These are phyloP conservation scores for Hemistola chrysoprasaria DNA, from an alignment of 2,888 invertebrate species.

Conservation along the genomic window DNA sequence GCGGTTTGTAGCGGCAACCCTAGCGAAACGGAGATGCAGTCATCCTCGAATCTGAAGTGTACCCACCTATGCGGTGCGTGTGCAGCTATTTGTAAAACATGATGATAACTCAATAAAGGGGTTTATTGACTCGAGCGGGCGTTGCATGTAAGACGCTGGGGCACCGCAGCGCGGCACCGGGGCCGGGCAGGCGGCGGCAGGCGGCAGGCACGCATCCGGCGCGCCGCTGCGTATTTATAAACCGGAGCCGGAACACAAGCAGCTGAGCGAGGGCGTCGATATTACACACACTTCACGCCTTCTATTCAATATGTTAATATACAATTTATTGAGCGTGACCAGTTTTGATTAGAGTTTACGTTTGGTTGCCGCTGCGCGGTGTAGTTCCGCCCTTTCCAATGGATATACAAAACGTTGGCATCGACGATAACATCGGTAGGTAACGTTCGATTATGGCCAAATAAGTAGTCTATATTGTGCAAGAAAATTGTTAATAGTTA, in stretches of 20 bases:
- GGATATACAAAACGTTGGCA: slow-evolving; percentile 22
- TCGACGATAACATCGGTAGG: slow-evolving; percentile 22
- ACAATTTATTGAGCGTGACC: slow-evolving; percentile 39
- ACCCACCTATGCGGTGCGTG: slow-evolving; percentile 26
- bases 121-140: slow-evolving; percentile 49
- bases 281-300: slow-evolving; percentile 44
- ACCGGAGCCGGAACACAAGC: slow-evolving; percentile 65
- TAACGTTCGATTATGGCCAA: slow-evolving; percentile 22
- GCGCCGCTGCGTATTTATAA: slow-evolving; percentile 74
- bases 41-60: slow-evolving; percentile 24
- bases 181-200: slow-evolving; percentile 36
- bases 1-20: slow-evolving; percentile 15
- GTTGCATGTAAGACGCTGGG: slow-evolving; percentile 38
- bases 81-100: slow-evolving; percentile 52
- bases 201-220: slow-evolving; percentile 65
- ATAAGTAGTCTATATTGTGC: slow-evolving; percentile 20
- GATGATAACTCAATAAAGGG: slow-evolving; percentile 58
- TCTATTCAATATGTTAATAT: slow-evolving; percentile 41
- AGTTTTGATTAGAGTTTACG: slow-evolving; percentile 30
- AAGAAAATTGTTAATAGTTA: slow-evolving; percentile 5
- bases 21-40: slow-evolving; percentile 30
- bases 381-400: slow-evolving; percentile 29
- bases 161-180: slow-evolving; percentile 28
- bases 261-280: slow-evolving; percentile 54
- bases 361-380: slow-evolving; percentile 26